Base-by-base conservation (phyloP, 2,888 invertebrate genomes). In the Sclerodermus sp. region DNA sequence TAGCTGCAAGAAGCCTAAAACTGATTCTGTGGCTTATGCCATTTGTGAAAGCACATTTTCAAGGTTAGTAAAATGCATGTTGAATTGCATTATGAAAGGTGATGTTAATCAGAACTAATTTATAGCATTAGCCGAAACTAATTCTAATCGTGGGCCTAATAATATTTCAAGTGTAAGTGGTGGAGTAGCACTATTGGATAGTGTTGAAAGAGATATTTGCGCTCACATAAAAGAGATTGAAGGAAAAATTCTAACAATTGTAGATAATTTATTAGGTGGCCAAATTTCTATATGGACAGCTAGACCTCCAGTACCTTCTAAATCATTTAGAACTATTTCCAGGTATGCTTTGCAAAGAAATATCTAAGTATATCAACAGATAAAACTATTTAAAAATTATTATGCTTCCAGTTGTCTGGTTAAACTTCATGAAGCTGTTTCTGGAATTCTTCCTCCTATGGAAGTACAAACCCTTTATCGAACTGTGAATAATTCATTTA, bases 181-280 rank as follows among this genome's bases (percentile, higher is more conserved):
- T n/a, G 78, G 78, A 0, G 60, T 77, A 12, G 71, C 75, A 17
- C 59, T 74, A 49, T 67, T 91, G 67, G 88, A 86, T 74, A 84
- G 83, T 55, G 89, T 89, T 66, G 91, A 90, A 74, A 85, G 85
- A 71, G 90, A 93, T 77, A 87, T 91, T 71, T 83, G 86, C 55
- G 89, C 94, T 71, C 98, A 98, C 81, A 89, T 96, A 55, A 87
- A 89, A 66, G 96, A 96, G 81, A 89, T 98, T 65, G 91, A 92
- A 72, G 88, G 87, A 70, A 98, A 98, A 82, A 87, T 99, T 63
- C 86, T 93, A 59, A 84, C 87, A 42, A 94, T 98, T 71, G 92
- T 97, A 66, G 91, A 90, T 71, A 89, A 88, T 68, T 86, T 95
- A 74, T 82, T 96, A 40, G 85, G 87, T 42, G 87, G 86, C 55